Evolutionary conservation across 2,888 invertebrate species (phyloP).

Genomic region (Anarsia innoxiella): DNA sequence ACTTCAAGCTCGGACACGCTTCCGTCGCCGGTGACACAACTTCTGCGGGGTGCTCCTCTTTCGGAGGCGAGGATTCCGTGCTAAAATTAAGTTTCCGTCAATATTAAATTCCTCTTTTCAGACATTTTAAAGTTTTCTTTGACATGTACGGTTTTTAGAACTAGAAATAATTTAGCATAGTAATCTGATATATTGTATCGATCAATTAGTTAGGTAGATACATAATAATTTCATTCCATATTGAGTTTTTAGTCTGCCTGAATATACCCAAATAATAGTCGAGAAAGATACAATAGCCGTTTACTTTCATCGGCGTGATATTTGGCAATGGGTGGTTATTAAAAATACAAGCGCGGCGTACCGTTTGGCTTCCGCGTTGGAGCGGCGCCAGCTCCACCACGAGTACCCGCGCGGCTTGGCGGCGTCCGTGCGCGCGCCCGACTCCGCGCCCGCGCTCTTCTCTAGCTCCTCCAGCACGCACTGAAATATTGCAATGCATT

Average conservation of each 20-base stretch:
- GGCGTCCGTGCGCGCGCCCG: constrained; percentile 33
- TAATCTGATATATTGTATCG: too few relatives aligned
- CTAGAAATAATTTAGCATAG: too few relatives aligned
- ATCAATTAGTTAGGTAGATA: too few relatives aligned
- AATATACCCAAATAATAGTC: neutral
- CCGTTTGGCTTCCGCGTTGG: constrained; percentile 55
- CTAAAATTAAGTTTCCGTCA: constrained; percentile 31
- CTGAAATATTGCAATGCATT: constrained; percentile 32
- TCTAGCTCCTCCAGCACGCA: constrained; percentile 59
- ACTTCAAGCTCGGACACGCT: constrained; percentile 29
- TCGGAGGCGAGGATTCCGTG: constrained; percentile 43
- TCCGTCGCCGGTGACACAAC: constrained; percentile 15
- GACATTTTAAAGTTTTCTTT: too few relatives aligned
- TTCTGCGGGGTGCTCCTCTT: constrained; percentile 38
- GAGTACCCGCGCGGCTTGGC: constrained; percentile 71
- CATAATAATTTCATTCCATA: too few relatives aligned
- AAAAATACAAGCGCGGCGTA: constrained; percentile 25
- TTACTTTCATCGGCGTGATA: too few relatives aligned
- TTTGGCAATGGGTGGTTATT: constrained; percentile 1
- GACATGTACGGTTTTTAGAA: neutral
- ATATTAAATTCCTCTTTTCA: too few relatives aligned
- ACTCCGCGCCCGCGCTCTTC: constrained; percentile 35
- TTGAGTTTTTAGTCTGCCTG: too few relatives aligned
- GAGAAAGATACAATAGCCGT: too few relatives aligned
- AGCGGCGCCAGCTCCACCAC: constrained; percentile 82